Evolutionary conservation across 2,797 vertebrate species (phyloP), one percentile per base, ranked within the genome.

Genomic region (Myripristis murdjan): DNA sequence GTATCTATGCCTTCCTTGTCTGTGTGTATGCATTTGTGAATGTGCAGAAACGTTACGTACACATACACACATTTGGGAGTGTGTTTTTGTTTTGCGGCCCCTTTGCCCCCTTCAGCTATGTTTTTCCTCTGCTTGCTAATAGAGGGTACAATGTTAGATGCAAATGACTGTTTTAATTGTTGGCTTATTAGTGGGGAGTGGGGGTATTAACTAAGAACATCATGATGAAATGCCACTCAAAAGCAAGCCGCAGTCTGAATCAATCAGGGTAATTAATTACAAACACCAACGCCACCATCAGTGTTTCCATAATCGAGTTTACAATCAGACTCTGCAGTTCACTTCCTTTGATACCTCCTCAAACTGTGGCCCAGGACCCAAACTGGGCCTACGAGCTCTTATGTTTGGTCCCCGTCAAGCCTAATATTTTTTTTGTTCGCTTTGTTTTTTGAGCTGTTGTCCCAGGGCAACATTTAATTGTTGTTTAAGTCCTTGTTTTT

Each of bases 151-250:
- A 88, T 84, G 87, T 87, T 79, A 81, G 72, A 91, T 88, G 90
- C 88, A 92, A 90, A 92, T 90, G 85, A 82, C 86, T 88, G 88
- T 86, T 92, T 93, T 93, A 92, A 92, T 93, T 92, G 89, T 88
- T 87, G 75, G 79, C 78, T 83, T 87, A 86, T 90, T 88, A 89
- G 78, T 44, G 51, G 77, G 72, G 75, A 83, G 85, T 70, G 81
- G 77, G 77, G 66, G 73, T 78, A 82, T 91, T 92, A 92, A 90
- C 86, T 92, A 90, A 91, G 82, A 89, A 90, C 81, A 89, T 85
- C 87, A 91, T 87, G 87, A 94, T 94, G 92, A 93, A 90, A 90
- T 81, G 89, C 86, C 89, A 90, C 82, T 91, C 87, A 89, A 81
- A 83, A 80, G 77, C 66, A 83, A 48, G 79, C 85, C 33, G 84